Base-by-base conservation (phyloP, 2,797 vertebrate species). In the Acanthurus lineatus region DNA sequence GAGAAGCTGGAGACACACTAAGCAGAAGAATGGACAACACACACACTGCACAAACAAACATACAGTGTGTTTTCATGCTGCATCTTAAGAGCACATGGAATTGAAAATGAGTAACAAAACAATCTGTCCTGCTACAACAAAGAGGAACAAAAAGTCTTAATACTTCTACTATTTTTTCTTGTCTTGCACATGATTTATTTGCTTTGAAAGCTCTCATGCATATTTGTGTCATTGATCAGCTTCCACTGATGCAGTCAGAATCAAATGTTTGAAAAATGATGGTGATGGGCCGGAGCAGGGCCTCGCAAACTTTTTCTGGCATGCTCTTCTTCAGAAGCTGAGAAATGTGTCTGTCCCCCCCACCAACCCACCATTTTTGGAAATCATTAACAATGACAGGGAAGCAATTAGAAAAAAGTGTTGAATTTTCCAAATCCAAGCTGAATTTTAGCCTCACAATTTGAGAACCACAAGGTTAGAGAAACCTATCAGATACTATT, bases 91-190 rank as follows among this genome's bases (percentile, higher is more conserved):
- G 20, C 25, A 20, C 15, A 63, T 12, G 16, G 17, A 66, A 47
- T 5, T 69, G 48, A 64, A 64, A 71, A 66, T 57, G 28, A 73
- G 51, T 9, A 73, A 56, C 19, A 59, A 54, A 65, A 59, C n/a
- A 10, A 42, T 54, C 20, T 35, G 28, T 22, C 5, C 16, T 9
- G 44, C 59, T 17, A 12, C 20, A 28, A 49, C 12, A 17, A 16
- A 72, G 59, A 17, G 25, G 52, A 48, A 40, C 11, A 59, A 32
- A 73, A 49, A 56, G 19, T 17, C 20, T 25, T 20, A 38, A 54
- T 51, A 48, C 51, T 38, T 45, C 5, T 5, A 3, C 9, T 54
- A 9, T 58, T 54, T 32, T 19, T 42, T 20, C 3, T 35, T 42
- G 10, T 51, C 49, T 20, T 15, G 7, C 2, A 3, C 7, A n/a